phyloP scores from a whole-genome alignment of 2,113 vertebrate genomes.

The Pelvicachromis taeniatus region DNA sequence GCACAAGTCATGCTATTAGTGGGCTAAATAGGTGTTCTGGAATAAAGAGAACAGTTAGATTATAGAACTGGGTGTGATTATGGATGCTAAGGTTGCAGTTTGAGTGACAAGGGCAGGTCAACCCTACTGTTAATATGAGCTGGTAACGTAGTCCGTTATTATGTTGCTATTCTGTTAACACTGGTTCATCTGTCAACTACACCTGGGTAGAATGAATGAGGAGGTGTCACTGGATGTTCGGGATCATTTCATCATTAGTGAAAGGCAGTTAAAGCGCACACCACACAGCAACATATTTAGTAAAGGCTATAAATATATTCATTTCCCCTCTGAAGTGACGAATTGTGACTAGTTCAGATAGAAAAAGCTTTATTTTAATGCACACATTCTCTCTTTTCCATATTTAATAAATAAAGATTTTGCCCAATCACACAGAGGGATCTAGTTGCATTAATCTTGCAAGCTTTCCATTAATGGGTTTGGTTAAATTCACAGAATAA shows the following conservation, averaged over 20 bases:
- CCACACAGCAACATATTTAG: neutral
- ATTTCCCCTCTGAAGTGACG: neutral
- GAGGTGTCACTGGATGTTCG: neutral
- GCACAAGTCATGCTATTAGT: conserved; percentile 69
- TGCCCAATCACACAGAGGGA: neutral
- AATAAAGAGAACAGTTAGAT: conserved; percentile 52
- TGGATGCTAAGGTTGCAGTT: conserved; percentile 58
- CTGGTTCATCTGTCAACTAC: conserved; percentile 18
- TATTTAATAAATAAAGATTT: neutral
- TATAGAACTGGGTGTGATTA: conserved; percentile 59
- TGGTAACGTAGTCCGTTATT: neutral
- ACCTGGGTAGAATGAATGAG: neutral
- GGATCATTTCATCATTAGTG: neutral
- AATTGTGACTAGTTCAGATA: neutral
- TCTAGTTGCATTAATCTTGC: neutral
- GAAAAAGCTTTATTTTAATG: neutral
- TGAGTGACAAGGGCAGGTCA: conserved; percentile 47
- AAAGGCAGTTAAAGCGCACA: neutral
- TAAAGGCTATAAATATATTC: neutral
- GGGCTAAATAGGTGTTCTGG: conserved; percentile 70
- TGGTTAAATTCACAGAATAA: neutral
- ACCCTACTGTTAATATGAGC: conserved; percentile 11
- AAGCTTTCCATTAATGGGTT: neutral
- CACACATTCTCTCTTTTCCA: neutral
- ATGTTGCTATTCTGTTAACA: conserved; percentile 5